These are phyloP conservation scores for Microcebus jonahi DNA, from an alignment of 2,113 vertebrate genomes.

Conservation along the genomic window DNA sequence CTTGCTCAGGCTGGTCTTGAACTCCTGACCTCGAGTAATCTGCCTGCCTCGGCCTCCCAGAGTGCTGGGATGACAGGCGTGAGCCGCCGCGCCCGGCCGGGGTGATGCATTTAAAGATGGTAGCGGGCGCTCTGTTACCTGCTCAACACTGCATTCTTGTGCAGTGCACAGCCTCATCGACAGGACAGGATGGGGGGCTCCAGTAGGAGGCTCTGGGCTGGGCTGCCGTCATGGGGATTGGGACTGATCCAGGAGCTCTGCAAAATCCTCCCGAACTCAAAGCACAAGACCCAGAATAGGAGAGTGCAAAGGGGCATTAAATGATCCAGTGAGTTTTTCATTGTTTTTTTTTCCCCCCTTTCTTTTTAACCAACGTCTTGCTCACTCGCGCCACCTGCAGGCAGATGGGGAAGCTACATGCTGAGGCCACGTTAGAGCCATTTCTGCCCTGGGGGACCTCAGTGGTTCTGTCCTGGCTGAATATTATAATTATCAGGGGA, in stretches of 20 bases:
- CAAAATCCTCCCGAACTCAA: background rate
- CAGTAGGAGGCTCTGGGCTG: background rate
- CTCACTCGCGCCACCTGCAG: background rate
- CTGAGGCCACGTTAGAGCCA: accelerated
- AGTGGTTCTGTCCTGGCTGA: background rate
- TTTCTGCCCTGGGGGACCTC: background rate
- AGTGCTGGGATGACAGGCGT: too few species aligned
- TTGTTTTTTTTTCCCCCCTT: too few species aligned
- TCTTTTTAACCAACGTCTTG: background rate
- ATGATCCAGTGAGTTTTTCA: accelerated
- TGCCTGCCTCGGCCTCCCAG: too few species aligned
- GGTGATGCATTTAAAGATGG: background rate
- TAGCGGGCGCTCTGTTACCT: background rate
- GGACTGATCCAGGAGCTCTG: background rate
- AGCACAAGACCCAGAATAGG: accelerated
- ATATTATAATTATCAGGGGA: accelerated
- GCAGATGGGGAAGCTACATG: accelerated
- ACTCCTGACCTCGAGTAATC: too few species aligned
- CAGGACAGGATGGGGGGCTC: accelerated
- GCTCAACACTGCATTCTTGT: background rate
- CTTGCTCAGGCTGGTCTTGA: too few species aligned
- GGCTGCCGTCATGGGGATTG: background rate
- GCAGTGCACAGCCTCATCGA: too few species aligned
- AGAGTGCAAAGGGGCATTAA: accelerated
- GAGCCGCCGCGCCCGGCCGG: too few species aligned